Base-by-base conservation (phyloP, 2,797 vertebrate genomes). In the Acipenser transmontanus region DNA sequence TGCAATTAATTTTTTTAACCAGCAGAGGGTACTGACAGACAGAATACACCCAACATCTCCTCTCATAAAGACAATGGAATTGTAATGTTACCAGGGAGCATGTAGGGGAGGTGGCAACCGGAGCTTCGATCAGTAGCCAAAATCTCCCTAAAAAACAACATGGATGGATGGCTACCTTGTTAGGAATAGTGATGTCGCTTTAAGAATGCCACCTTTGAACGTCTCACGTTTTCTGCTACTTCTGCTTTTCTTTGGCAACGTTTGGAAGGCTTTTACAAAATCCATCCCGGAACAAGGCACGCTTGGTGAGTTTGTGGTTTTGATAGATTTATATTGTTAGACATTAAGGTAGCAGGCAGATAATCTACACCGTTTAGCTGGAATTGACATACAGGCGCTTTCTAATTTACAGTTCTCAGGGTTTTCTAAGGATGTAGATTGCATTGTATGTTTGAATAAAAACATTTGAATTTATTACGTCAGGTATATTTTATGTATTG, bases 231-330 rank as follows among this genome's bases (percentile, higher is more conserved):
- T 84, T 75, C 73, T 88, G 62, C 66, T 74, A 6, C 74, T 89
- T 59, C 71, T 82, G 67, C 73, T 76, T 68, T 84, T 70, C 66
- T 56, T 82, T 66, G 78, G 71, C 74, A 68, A 72, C 78, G 63
- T 78, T 49, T 68, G 76, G 78, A 78, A 78, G 74, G 78, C 74
- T 66, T 71, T 63, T 69, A 75, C 81, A 76, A 90, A 87, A 76
- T 84, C 88, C 66, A 72, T 89, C 66, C 75, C 81, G 65, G 85
- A 88, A 14, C 82, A 78, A 66, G 82, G 78, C 77, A 70, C 84
- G 2, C 71, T 84, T 47, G 91, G 91, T 91, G 84, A 91, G 90
- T 76, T 73, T 69, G 34, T 49, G 13, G 62, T 20, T 64, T 20
- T 52, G 54, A 65, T 61, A 49, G 34, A 34, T 34, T 34, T 34